Evolutionary conservation across 2,797 vertebrate genomes (phyloP), one percentile per base, ranked within the genome.

Genomic region (Falco columbarius): DNA sequence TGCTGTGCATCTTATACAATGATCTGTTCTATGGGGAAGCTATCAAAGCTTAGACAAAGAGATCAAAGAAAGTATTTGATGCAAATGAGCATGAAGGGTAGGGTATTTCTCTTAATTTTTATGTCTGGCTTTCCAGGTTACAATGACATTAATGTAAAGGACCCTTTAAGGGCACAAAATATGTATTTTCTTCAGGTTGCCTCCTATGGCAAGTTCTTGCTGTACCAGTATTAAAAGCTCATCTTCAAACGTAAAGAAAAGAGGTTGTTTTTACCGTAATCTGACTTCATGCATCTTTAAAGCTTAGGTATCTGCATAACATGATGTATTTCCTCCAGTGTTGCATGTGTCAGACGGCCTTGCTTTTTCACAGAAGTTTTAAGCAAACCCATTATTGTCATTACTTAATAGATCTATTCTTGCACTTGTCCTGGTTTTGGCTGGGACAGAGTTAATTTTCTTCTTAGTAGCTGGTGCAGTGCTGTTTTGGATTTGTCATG

Each of bases 1-100:
- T 92, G 91, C n/a, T 83, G 32, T 51, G 17, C 7, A 13, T 93
- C 85, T 92, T 81, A 77, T 59, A 84, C 77, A 87, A 89, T 75
- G 56, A 81, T 80, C 67, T 91, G 56, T 94, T 90, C 70, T 79
- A 55, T 88, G 44, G n/a, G 66, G 67, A 96, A 93, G 46, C 42
- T 92, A 59, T 74, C 86, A 94, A 90, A 90, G 86, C 67, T 82
- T 36, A 80, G 74, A 77, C 56, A 92, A 90, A 90, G 79, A 86
- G 88, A 94, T 92, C 86, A 97, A 97, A 93, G 71, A 68, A 80
- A 93, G 24, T 44, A 34, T 94, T 93, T 90, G 86, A 89, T 71
- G 44, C 29, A 86, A 96, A 95, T 70, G 29, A 89, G 14, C 22
- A 63, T 51, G 22, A 91, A 62, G 49, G n/a, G 18, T 47, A 47